These are phyloP conservation scores for Triplophysa tibetana DNA, from an alignment of 2,113 vertebrate genomes.

Conservation along the genomic window DNA sequence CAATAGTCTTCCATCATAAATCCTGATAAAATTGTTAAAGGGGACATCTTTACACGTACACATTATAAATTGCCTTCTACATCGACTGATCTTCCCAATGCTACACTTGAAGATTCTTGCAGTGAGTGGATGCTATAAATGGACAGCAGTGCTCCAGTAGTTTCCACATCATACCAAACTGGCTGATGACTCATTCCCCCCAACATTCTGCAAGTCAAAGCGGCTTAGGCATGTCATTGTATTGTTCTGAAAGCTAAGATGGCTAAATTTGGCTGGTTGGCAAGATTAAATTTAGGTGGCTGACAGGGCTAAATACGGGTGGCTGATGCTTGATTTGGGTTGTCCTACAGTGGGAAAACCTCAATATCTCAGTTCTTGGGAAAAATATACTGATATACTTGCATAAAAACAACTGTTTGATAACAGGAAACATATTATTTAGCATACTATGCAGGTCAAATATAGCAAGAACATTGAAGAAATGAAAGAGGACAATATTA, in stretches of 20 bases:
- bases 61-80: not conserved
- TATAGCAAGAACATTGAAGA: not conserved
- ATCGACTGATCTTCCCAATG: not conserved
- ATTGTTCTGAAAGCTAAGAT: conserved; percentile 28
- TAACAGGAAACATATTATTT: not conserved
- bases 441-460: not conserved
- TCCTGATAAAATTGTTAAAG: conserved; percentile 3
- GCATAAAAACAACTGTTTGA: not conserved
- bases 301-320: conserved; percentile 28
- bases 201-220: conserved; percentile 11
- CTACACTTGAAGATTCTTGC: conserved; percentile 5
- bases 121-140: conserved; percentile 31
- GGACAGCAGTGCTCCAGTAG: not conserved
- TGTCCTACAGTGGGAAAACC: not conserved
- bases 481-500: not conserved
- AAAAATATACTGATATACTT: not conserved
- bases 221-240: conserved; percentile 2
- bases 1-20: not conserved
- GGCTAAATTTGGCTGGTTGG: conserved; percentile 20
- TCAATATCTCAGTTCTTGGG: not conserved
- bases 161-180: conserved; percentile 30
- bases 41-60: conserved; percentile 3
- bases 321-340: conserved; percentile 14
- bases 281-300: conserved; percentile 28
- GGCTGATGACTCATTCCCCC: conserved; percentile 38